Evolutionary conservation across 2,888 invertebrate genomes (phyloP), one percentile per base, ranked within the genome.

Genomic region (Electrophaes corylata): DNA sequence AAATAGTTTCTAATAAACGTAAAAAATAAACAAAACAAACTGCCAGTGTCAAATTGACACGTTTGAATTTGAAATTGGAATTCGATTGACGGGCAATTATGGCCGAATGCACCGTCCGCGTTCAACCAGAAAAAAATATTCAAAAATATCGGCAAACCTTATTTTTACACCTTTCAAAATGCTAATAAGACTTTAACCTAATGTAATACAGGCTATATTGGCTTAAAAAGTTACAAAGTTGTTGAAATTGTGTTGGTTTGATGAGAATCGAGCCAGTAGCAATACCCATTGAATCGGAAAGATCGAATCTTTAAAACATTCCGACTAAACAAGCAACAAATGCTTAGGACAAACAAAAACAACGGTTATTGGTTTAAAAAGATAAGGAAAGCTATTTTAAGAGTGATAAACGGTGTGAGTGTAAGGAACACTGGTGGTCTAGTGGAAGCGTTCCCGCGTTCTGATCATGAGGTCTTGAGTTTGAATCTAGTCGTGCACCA

Each of bases 251-350:
- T 40, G 20, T 53, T 55, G 20, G 59, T 60, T 61, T 47, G 37
- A 47, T 65, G 40, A 45, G 57, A 57, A 59, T 62, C 51, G 62
- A 57, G 57, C 73, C 88, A 69, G 90, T 89, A 89, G 89, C 89
- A 65, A 72, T 75, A 81, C 73, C 69, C 77, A 73, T 69, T 76
- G 78, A 79, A 86, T 88, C 70, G 83, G 79, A 88, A 90, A 88
- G 87, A 88, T 89, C 71, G 69, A 74, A 86, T 86, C 81, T 71
- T 71, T 68, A 60, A 75, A 83, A 79, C 83, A 88, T 88, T 86
- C 86, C 83, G 71, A 81, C 79, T 77, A 78, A 77, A 83, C 76
- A 66, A 68, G 60, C 70, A 66, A 76, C 71, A 71, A 72, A 72
- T 69, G 68, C 72, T 69, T 65, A 54, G 50, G 57, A 43, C 54